phyloP scores from a whole-genome alignment of 2,888 invertebrate genomes.

The Sphaerophoria rueppellii region DNA sequence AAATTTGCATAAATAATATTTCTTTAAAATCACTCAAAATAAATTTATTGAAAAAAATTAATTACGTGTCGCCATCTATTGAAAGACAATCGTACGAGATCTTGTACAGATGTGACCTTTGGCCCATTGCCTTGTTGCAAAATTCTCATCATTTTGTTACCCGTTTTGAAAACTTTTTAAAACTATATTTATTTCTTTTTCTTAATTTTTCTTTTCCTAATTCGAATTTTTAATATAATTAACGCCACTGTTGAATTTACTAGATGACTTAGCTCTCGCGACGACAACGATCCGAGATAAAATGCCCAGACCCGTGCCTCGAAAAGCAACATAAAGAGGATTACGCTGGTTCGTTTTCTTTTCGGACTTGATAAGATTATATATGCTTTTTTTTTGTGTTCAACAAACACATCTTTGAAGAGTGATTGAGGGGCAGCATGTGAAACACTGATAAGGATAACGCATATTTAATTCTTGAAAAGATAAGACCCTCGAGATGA shows the following conservation, averaged over 20 bases:
- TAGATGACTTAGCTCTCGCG: constrained; percentile 51
- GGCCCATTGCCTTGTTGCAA: constrained; percentile 76
- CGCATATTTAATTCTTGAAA: constrained; percentile 7
- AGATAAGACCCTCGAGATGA: constrained; percentile 23
- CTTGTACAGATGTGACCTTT: constrained; percentile 62
- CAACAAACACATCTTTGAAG: constrained; percentile 10
- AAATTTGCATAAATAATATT: neutral
- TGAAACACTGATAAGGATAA: neutral
- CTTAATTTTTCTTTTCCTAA: constrained; percentile 29
- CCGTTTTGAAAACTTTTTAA: constrained; percentile 29
- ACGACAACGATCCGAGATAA: constrained; percentile 67
- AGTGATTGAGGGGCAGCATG: neutral
- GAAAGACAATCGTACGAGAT: constrained; percentile 71
- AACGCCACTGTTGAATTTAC: constrained; percentile 51
- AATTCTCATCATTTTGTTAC: constrained; percentile 78
- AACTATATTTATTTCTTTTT: constrained; percentile 20
- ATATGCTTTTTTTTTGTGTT: constrained; percentile 5
- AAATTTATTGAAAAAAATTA: constrained; percentile 35
- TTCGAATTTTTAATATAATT: constrained; percentile 42
- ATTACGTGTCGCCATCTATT: constrained; percentile 80
- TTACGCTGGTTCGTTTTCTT: constrained; percentile 37
- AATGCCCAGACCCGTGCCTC: constrained; percentile 51
- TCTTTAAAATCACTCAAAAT: neutral
- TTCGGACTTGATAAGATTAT: constrained; percentile 65
- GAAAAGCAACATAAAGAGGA: constrained; percentile 39